Percentiles rank a stretch among this genome's conserved stretches.
phyloP scores from a whole-genome alignment of 2,888 invertebrate genomes.

The Lasioglossum lativentre region DNA sequence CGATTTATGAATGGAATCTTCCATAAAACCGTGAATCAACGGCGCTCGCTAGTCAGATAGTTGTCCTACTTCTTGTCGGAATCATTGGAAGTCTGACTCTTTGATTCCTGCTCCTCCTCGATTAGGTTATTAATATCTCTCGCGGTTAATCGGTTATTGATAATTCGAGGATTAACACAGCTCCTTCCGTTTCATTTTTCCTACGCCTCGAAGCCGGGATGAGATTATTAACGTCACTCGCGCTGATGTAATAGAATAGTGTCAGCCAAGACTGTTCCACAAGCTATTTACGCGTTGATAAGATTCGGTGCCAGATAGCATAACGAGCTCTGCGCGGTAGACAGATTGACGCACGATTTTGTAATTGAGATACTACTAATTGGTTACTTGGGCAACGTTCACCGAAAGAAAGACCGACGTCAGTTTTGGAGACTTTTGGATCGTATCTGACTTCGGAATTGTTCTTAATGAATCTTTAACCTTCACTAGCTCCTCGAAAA shows the following conservation, averaged over 20 bases:
- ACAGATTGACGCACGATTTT: conserved; percentile 12
- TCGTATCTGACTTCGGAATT: not conserved
- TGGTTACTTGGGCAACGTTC: not conserved
- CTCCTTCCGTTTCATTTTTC: not conserved
- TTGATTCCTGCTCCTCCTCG: not conserved
- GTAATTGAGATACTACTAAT: conserved; percentile 24
- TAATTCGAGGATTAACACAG: conserved; percentile 16
- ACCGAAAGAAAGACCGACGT: not conserved
- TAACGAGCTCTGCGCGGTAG: conserved; percentile 13
- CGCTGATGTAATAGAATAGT: conserved; percentile 14
- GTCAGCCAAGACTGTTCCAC: not conserved
- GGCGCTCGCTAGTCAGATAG: not conserved
- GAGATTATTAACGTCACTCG: conserved; percentile 6
- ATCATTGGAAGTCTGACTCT: conserved; percentile 5
- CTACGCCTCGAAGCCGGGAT: not conserved
- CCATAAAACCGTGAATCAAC: not conserved
- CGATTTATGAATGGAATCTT: conserved; percentile 20
- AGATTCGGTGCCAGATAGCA: conserved; percentile 3
- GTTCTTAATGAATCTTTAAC: not conserved
- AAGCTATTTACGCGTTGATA: not conserved
- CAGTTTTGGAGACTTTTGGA: not conserved
- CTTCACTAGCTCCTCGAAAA: not conserved
- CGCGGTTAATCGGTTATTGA: conserved; percentile 22
- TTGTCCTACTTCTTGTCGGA: conserved; percentile 18
- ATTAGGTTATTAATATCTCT: conserved; percentile 12